Base-by-base conservation (phyloP, 2,113 vertebrate genomes). In the Bubo blakistoni region DNA sequence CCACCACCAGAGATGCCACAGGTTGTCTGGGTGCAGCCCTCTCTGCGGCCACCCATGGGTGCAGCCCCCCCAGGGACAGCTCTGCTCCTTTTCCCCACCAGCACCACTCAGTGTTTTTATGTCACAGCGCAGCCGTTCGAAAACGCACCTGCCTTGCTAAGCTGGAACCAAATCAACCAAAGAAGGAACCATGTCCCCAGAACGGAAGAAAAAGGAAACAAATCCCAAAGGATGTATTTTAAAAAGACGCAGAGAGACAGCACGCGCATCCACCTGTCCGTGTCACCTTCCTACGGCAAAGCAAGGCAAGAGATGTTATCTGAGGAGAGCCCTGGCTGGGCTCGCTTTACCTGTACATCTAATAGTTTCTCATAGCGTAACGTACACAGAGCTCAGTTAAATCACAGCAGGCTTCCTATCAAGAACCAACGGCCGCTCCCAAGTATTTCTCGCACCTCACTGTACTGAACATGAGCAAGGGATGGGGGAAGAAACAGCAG, bases 321-420 rank as follows among this genome's bases (percentile, higher is more conserved):
- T 7, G 49, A 40, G 63, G 32, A 58, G 42, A 65, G 58, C 65
- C 57, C 71, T 30, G 42, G 34, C 38, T 14, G 34, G 63, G 57
- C 51, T 67, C 13, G 42, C 24, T 40, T 27, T 8, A 24, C 55
- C 46, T 47, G 54, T 4, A 49, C 7, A 58, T 16, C 63, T 3
- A 11, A 29, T 2, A 13, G 46, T 13, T 54, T 34, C 71, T 47
- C 3, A 34, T 1, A 25, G 40, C 0, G 19, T 4, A 21, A 30
- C 9, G 1, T 4, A n/a, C 54, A 36, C 11, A 25, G 32, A 34
- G 6, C 44, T 20, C 17, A 1, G 20, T 8, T 13, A 26, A 51
- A 78, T 24, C 73, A 29, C 84, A 27, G 61, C 42, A 36, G 17
- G 6, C n/a, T 78, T 42, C 7, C 51, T 9, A 34, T 1, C 22